These are phyloP conservation scores for Drosophila sp. DNA, from an alignment of 1,140 invertebrate species.

Conservation along the genomic window DNA sequence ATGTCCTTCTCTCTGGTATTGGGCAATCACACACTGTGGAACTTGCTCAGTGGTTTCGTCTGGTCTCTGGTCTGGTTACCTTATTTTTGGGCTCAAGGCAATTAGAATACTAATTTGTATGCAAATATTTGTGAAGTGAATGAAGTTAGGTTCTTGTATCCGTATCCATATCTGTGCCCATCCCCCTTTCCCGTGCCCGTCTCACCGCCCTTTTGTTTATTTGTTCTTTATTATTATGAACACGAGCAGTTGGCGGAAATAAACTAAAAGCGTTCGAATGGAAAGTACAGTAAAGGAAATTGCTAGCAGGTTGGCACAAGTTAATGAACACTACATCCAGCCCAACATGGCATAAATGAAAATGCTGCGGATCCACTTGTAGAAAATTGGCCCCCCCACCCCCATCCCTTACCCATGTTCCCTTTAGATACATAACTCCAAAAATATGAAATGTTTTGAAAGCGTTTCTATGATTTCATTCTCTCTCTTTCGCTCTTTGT, in stretches of 20 bases:
- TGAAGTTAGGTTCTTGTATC: constrained; percentile 28
- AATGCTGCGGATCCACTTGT: neutral
- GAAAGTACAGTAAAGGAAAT: constrained; percentile 67
- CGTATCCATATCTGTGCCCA: constrained; percentile 28
- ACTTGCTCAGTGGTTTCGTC: neutral
- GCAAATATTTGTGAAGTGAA: constrained; percentile 73
- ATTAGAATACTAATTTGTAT: constrained; percentile 80
- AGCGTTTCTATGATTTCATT: too few species aligned
- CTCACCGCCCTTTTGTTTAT: constrained; percentile 33
- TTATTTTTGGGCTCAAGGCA: constrained; percentile 71
- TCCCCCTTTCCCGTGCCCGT: constrained; percentile 46
- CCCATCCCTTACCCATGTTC: too few species aligned
- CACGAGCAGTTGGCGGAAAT: constrained; percentile 62
- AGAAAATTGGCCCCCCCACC: too few species aligned
- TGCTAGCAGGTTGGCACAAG: constrained; percentile 59
- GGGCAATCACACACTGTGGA: constrained; percentile 32
- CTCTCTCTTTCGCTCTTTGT: too few species aligned
- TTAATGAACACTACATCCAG: constrained; percentile 44
- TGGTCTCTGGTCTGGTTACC: constrained; percentile 40
- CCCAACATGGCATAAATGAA: neutral
- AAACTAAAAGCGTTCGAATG: constrained; percentile 53
- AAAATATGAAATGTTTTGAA: neutral
- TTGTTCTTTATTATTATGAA: constrained; percentile 66
- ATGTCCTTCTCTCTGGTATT: constrained; percentile 9
- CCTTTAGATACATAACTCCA: neutral